Base-by-base conservation (phyloP, 2,888 invertebrate genomes). In the Acanthosepion pharaonis region DNA sequence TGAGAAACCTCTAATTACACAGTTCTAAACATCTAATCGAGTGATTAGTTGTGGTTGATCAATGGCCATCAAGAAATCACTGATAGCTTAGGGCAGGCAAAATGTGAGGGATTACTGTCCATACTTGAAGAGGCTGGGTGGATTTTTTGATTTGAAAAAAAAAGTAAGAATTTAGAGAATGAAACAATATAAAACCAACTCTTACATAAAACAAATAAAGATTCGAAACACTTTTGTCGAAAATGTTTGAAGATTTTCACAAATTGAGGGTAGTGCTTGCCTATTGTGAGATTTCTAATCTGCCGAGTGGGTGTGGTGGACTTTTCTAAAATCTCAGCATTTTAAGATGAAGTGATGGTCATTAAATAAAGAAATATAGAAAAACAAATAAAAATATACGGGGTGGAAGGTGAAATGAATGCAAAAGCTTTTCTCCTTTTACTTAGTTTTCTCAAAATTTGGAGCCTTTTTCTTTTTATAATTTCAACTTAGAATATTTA, bases 1-100 rank as follows among this genome's bases (percentile, higher is more conserved):
- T 78, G 78, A n/a, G 78, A 78, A 78, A 78, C 78, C 78, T 78
- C 78, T 78, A 78, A 78, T 78, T 78, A 78, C 78, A 78, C 78
- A 33, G 78, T 33, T 78, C 33, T 78, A 33, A 78, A 78, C 78
- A 78, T 78, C 78, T 78, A 78, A 78, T 78, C 78, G 78, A 78
- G 78, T 78, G 78, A 78, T 78, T 33, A 78, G 78, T 78, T 78
- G 78, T 78, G 78, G 78, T 78, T 78, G n/a, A 33, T n/a, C n/a
- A n/a, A 78, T 15, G 78, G n/a, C 78, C 78, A 78, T 78, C 78
- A 78, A 78, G 78, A 78, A 78, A 78, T 78, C 78, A 78, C 15
- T 78, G 78, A 78, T 78, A 78, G 78, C 78, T 78, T 33, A 78
- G n/a, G 78, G 78, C 78, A 78, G 78, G 18, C n/a, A 78, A 78